phyloP scores from a whole-genome alignment of 2,113 vertebrate genomes.

The Lophochroa leadbeateri region DNA sequence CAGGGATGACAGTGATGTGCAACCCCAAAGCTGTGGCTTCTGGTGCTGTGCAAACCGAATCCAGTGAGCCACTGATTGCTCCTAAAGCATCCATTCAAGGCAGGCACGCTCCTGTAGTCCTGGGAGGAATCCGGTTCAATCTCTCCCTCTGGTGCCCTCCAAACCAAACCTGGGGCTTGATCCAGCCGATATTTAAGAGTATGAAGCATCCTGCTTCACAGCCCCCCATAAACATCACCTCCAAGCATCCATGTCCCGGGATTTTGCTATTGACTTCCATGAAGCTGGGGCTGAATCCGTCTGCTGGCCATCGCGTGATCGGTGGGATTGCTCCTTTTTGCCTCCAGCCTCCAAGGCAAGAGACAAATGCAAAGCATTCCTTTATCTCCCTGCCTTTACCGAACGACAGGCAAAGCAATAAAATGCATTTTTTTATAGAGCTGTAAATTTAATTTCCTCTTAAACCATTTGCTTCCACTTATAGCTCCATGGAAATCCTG shows the following conservation, averaged over 20 bases:
- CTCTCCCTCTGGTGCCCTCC: neutral
- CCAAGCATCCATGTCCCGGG: neutral
- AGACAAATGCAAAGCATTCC: slow-evolving; percentile 49
- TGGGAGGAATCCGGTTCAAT: neutral
- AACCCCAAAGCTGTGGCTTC: neutral
- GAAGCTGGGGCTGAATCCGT: neutral
- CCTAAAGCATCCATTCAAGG: neutral
- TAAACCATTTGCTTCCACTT: slow-evolving; percentile 77
- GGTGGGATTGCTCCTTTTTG: neutral
- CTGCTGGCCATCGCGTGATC: rapidly evolving
- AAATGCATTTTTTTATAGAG: slow-evolving; percentile 46
- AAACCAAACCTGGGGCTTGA: neutral
- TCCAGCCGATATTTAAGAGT: neutral
- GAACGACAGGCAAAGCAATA: slow-evolving; percentile 47
- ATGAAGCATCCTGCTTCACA: neutral
- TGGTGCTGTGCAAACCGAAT: neutral
- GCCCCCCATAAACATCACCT: neutral
- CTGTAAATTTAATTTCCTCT: slow-evolving; percentile 74
- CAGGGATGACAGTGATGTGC: rapidly evolving
- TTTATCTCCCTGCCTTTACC: slow-evolving; percentile 32
- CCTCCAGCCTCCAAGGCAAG: neutral
- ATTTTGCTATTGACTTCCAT: neutral
- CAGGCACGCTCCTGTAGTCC: neutral
- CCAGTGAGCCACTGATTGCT: rapidly evolving
- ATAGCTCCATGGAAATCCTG: slow-evolving; percentile 56